Evolutionary conservation across 1,140 invertebrate species (phyloP).

Genomic region (Maniola jurtina): DNA sequence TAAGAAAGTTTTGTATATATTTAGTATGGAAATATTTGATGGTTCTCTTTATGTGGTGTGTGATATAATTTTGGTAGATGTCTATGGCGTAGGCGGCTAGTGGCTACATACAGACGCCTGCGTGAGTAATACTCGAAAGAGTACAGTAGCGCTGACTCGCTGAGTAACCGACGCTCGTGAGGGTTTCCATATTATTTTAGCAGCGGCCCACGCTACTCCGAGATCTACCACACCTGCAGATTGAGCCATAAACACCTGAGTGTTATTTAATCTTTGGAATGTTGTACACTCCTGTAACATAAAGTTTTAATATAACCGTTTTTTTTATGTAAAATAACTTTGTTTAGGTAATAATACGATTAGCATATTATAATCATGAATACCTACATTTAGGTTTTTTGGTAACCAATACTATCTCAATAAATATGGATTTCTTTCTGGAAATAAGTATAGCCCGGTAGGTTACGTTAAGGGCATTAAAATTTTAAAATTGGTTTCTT

Average conservation of each 20-base stretch:
- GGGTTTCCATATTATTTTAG: constrained; percentile 67
- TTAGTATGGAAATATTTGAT: too few species aligned
- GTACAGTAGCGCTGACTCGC: constrained; percentile 33
- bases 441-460: too few species aligned
- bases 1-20: too few species aligned
- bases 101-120: constrained; percentile 32
- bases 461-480: too few species aligned
- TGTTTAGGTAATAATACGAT: too few species aligned
- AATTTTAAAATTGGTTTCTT: too few species aligned
- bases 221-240: constrained; percentile 67
- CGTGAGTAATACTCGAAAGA: constrained; percentile 61
- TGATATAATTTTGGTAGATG: too few species aligned
- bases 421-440: too few species aligned
- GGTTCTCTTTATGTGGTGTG: too few species aligned
- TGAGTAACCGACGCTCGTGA: constrained; percentile 54
- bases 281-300: constrained; percentile 40
- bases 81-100: constrained; percentile 57
- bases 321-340: background rate
- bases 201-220: constrained; percentile 52
- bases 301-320: constrained; percentile 6
- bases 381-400: too few species aligned
- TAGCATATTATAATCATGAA: too few species aligned
- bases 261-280: constrained; percentile 58
- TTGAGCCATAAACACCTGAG: constrained; percentile 65
- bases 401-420: too few species aligned